phyloP scores from a whole-genome alignment of 2,888 invertebrate genomes.

The Argyresthia goedartella region DNA sequence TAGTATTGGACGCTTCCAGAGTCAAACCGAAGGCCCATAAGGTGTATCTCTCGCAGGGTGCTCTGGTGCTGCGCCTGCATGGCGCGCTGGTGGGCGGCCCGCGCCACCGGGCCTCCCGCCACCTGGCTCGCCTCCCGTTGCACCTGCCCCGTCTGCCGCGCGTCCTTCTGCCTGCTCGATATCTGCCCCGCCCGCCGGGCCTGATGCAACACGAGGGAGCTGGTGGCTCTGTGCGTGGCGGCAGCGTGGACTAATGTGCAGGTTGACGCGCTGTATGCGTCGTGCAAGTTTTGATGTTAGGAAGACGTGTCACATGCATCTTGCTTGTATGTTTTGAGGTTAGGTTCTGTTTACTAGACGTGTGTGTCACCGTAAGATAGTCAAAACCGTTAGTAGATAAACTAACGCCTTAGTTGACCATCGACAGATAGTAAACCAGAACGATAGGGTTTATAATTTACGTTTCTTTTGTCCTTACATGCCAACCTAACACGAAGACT shows the following conservation, averaged over 20 bases:
- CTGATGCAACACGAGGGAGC: neutral
- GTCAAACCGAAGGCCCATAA: too few relatives aligned
- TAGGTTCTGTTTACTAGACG: too few relatives aligned
- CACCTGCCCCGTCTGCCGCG: constrained; percentile 90
- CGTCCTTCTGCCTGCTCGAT: constrained; percentile 87
- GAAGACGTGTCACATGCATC: too few relatives aligned
- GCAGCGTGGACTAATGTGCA: neutral
- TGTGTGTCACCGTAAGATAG: too few relatives aligned
- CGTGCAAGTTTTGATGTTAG: neutral
- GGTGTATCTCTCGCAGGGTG: constrained; percentile 65
- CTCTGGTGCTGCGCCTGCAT: constrained; percentile 92
- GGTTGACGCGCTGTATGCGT: neutral
- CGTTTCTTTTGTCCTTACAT: too few relatives aligned
- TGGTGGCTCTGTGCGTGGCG: neutral
- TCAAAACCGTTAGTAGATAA: too few relatives aligned
- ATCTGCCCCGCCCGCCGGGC: constrained; percentile 68
- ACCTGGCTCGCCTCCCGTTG: constrained; percentile 87
- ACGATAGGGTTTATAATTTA: too few relatives aligned
- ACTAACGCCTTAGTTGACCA: too few relatives aligned
- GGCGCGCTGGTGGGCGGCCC: constrained; percentile 89
- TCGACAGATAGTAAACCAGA: too few relatives aligned
- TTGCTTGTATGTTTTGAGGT: too few relatives aligned
- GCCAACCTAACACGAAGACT: too few relatives aligned
- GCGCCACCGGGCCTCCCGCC: constrained; percentile 77
- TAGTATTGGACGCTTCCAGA: too few relatives aligned